Base-by-base conservation (phyloP, 2,113 vertebrate genomes). In the Macrotus californicus region DNA sequence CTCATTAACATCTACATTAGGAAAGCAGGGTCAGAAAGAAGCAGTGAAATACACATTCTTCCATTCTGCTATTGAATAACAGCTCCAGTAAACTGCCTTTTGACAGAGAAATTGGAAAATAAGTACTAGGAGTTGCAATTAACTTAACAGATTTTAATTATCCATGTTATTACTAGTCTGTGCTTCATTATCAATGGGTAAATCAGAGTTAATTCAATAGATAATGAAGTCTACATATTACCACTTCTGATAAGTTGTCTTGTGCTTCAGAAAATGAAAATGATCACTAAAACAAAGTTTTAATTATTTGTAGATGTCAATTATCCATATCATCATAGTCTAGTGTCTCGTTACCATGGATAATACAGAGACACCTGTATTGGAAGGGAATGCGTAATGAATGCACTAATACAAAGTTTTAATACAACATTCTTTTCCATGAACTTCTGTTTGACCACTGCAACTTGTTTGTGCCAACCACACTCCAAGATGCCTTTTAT, bases 81-180 rank as follows among this genome's bases (percentile, higher is more conserved):
- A 87, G 21, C 41, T 52, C 12, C 29, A 92, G 11, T 46, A 92
- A 95, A 96, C 21, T 80, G 19, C 7, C 24, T 87, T 92, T 95
- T 81, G 39, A 36, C 46, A 90, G 64, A 77, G 61, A 89, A 89
- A 83, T 80, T 18, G 79, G 69, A 84, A 97, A 93, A 39, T 34
- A 66, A 85, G n/a, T 16, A 87, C 1, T 89, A 21, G 48, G 34
- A 84, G 16, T 43, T 92, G 21, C 15, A 89, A 59, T 84, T 76
- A 83, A 83, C 26, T 73, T 94, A 82, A 87, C 10, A 81, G 43
- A 84, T 93, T 90, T 94, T 93, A 91, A 94, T 88, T 85, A 81
- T 29, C 43, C 14, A 69, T 50, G 36, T 82, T 83, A 88, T 88
- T 91, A 18, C 36, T 89, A 92, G 24, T 64, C 54, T 77, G 9